A percentile compares a stretch with the other conserved stretches of the same genome.
phyloP scores from a whole-genome alignment of 1,140 invertebrate species.

The Metaphire vulgaris region DNA sequence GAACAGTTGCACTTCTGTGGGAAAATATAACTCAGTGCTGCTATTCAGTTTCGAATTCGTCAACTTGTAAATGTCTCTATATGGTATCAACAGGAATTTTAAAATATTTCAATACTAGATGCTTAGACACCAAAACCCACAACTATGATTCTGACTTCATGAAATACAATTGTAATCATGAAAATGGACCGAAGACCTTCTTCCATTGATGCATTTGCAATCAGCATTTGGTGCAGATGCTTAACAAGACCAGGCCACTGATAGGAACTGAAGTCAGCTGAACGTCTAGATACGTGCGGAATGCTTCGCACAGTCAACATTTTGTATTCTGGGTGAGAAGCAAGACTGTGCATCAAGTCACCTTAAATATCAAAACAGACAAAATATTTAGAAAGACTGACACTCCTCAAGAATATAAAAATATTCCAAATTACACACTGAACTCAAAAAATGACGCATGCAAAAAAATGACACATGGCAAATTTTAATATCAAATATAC shows the following conservation, averaged over 20 bases:
- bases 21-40: not conserved
- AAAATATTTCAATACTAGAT: no score
- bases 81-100: no score
- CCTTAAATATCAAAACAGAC: constrained; percentile 34
- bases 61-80: no score
- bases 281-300: constrained; percentile 47
- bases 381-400: not conserved
- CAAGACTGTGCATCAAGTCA: constrained; percentile 42
- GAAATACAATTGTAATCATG: no score
- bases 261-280: constrained; percentile 44
- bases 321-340: constrained; percentile 48
- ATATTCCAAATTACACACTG: not conserved
- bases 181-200: no score
- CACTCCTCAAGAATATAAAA: not conserved
- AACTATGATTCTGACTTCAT: no score
- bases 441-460: not conserved
- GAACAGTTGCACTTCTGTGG: not conserved
- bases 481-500: not conserved
- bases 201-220: constrained; percentile 48
- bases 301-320: constrained; percentile 46
- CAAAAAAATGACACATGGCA: not conserved
- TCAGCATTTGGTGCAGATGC: constrained; percentile 50
- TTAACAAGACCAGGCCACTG: constrained; percentile 50
- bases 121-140: no score
- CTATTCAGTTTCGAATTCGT: no score